These are phyloP conservation scores for Cnemophilus loriae DNA, from an alignment of 2,113 vertebrate genomes.

Conservation along the genomic window DNA sequence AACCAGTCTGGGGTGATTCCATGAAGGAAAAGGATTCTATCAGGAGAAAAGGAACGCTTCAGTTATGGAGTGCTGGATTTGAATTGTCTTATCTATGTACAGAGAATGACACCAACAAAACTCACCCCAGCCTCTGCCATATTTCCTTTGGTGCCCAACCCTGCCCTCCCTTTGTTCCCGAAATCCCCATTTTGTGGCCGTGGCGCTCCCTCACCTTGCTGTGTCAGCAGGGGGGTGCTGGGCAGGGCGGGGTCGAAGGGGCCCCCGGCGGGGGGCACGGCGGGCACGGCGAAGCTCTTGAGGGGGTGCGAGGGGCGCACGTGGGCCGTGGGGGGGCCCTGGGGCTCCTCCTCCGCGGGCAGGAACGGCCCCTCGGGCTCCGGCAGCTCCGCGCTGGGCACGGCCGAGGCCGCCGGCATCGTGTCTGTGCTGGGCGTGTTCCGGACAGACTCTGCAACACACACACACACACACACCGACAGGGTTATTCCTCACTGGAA, in stretches of 20 bases:
- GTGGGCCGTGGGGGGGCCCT: slow-evolving; percentile 83
- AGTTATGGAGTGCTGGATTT: fast-evolving
- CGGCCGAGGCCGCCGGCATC: slow-evolving; percentile 81
- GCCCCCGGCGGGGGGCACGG: slow-evolving; percentile 72
- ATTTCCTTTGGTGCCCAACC: not conserved
- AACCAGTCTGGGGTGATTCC: not conserved
- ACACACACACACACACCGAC: not conserved
- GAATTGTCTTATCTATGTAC: not conserved
- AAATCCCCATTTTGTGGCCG: fast-evolving
- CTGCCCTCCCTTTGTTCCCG: fast-evolving
- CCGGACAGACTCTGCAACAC: slow-evolving; percentile 84
- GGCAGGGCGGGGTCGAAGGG: slow-evolving; percentile 86
- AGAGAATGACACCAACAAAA: not conserved
- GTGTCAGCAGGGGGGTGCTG: slow-evolving; percentile 88
- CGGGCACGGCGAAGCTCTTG: slow-evolving; percentile 94
- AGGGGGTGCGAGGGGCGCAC: slow-evolving; percentile 90
- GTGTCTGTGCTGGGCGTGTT: slow-evolving; percentile 93
- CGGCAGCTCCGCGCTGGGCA: slow-evolving; percentile 80
- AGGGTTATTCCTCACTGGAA: fast-evolving
- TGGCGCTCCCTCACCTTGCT: slow-evolving; percentile 77
- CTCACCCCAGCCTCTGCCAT: fast-evolving
- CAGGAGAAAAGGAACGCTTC: not conserved
- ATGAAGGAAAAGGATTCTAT: not conserved
- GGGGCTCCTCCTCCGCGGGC: slow-evolving; percentile 88
- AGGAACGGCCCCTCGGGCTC: slow-evolving; percentile 87